Evolutionary conservation across 1,140 invertebrate species (phyloP), one percentile per base, ranked within the genome.

Genomic region (Stenopsyche tienmushanensis): DNA sequence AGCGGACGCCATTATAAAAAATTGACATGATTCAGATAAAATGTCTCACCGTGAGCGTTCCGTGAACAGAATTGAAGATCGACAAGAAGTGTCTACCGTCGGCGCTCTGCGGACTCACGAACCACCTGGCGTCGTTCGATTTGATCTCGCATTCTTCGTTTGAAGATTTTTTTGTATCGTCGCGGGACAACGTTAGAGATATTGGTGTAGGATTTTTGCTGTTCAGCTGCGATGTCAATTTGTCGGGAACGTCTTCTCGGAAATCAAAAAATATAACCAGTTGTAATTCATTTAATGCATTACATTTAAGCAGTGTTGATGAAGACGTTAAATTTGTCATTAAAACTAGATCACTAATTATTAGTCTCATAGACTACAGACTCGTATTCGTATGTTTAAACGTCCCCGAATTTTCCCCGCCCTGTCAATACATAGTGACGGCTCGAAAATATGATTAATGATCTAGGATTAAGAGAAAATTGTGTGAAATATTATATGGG

Each of bases 21-120:
- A n/a, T n/a, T n/a, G n/a, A n/a, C n/a, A n/a, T n/a, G n/a, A n/a
- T n/a, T n/a, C n/a, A n/a, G n/a, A n/a, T n/a, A n/a, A n/a, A n/a
- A n/a, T n/a, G n/a, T n/a, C n/a, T n/a, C 18, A 69, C 67, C 3
- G 25, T 63, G 9, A 69, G 63, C 20, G 52, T 65, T n/a, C 64
- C 64, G 18, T 59, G 47, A 1, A 39, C 23, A 0, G 67, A 44
- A 25, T 66, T 66, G 23, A 66, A 66, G 17, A 66, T 53, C 20
- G 68, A 70, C 17, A 70, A 23, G 25, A 70, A 70, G 49, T 64
- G 54, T 20, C 62, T 24, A 15, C 68, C 68, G 29, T 65, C 54
- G 10, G 68, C 62, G 17, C 18, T 64, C 24, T 70, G 68, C 9
- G 64, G 64, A 39, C 26, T 64, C 10, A 70, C 62, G 15, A 66